phyloP scores from a whole-genome alignment of 2,888 invertebrate species.

The Noctua janthina region DNA sequence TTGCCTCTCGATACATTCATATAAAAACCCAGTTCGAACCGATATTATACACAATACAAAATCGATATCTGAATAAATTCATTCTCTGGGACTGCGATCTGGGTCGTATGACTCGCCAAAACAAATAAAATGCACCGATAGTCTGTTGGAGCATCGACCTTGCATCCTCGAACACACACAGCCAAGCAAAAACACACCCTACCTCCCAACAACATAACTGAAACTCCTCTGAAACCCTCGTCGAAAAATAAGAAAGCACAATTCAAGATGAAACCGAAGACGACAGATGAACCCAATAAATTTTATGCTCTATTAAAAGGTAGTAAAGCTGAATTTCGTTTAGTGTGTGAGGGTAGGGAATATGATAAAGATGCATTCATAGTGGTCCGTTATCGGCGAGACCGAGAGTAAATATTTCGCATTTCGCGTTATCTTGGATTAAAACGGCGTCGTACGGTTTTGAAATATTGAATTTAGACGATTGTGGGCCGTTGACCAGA shows the following conservation, averaged over 20 bases:
- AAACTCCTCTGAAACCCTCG: conserved; percentile 70
- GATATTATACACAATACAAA: conserved; percentile 86
- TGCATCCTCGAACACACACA: conserved; percentile 78
- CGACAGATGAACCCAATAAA: conserved; percentile 72
- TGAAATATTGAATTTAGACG: conserved; percentile 85
- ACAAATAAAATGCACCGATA: conserved; percentile 90
- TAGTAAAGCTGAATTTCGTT: conserved; percentile 60
- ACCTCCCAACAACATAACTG: conserved; percentile 72
- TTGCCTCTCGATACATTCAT: conserved; percentile 49
- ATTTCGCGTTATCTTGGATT: conserved; percentile 86
- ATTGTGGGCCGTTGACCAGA: conserved; percentile 76
- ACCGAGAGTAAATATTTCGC: conserved; percentile 87
- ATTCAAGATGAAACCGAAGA: conserved; percentile 89
- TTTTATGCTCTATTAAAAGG: conserved; percentile 73
- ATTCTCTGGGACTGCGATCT: conserved; percentile 86
- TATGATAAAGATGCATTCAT: conserved; percentile 88
- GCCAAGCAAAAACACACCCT: conserved; percentile 68
- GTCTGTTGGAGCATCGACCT: conserved; percentile 88
- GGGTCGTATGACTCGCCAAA: conserved; percentile 89
- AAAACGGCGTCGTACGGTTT: conserved; percentile 77
- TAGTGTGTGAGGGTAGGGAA: conserved; percentile 46
- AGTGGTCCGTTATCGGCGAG: conserved; percentile 85
- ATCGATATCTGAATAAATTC: conserved; percentile 90
- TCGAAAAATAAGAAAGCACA: conserved; percentile 89
- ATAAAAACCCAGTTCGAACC: conserved; percentile 73